These are phyloP conservation scores for Pseudomyrmex sp. DNA, from an alignment of 1,140 invertebrate species.

Conservation along the genomic window DNA sequence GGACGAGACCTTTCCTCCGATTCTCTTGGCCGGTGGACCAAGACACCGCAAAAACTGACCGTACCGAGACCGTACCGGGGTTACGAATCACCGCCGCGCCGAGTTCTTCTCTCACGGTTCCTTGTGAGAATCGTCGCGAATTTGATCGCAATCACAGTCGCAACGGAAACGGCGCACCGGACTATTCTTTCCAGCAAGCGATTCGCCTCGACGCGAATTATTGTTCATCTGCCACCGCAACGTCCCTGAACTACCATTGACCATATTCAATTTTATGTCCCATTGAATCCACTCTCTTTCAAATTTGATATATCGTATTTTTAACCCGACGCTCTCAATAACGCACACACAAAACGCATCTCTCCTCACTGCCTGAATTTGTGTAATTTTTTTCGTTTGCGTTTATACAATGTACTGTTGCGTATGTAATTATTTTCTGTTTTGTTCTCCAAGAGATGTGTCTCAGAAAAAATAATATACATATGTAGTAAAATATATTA, in stretches of 20 bases:
- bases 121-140: slow-evolving; percentile 67
- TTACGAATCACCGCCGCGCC: slow-evolving; percentile 55
- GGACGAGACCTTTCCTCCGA: slow-evolving; percentile 34
- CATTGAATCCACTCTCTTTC: slow-evolving; percentile 14
- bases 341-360: neutral
- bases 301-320: neutral
- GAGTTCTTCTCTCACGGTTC: slow-evolving; percentile 63
- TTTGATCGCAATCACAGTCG: slow-evolving; percentile 67
- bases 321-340: slow-evolving; percentile 1
- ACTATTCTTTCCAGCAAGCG: slow-evolving; percentile 31
- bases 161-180: slow-evolving; percentile 36
- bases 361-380: neutral
- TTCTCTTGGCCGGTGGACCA: slow-evolving; percentile 65
- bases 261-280: slow-evolving; percentile 33
- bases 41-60: slow-evolving; percentile 78
- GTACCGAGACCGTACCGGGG: slow-evolving; percentile 62
- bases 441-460: neutral
- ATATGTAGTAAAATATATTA: too few relatives aligned
- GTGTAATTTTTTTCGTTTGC: neutral
- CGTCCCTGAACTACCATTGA: slow-evolving; percentile 27
- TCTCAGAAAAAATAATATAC: neutral
- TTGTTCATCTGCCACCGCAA: slow-evolving; percentile 4
- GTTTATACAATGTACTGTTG: neutral
- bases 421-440: neutral
- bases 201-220: slow-evolving; percentile 18